Conservation (phyloP, 2,113 vertebrate genomes). For the cattle (Bos taurus) region ARS-UCD2.0 NC_037357.1:111009001-111009500, state of each 20-base stretch:
- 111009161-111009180: not conserved
- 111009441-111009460: not conserved
- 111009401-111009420: too few species aligned
- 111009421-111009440: too few species aligned
- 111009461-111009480: not conserved
- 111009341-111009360: not conserved
- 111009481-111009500: not conserved
- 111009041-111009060: not conserved
- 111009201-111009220: not conserved
- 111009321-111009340: not conserved
- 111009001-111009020: not conserved
- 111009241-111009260: not conserved
- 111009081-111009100: not conserved
- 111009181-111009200: not conserved
- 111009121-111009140: not conserved
- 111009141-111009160: not conserved
- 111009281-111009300: not conserved
- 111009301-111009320: not conserved
- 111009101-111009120: not conserved
- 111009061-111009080: not conserved
- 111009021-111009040: not conserved
- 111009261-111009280: not conserved
- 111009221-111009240: not conserved
- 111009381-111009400: too few species aligned
- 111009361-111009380: too few species aligned